Evolutionary conservation across 2,113 vertebrate species (phyloP).

Genomic region (Chloroceryle aenea): DNA sequence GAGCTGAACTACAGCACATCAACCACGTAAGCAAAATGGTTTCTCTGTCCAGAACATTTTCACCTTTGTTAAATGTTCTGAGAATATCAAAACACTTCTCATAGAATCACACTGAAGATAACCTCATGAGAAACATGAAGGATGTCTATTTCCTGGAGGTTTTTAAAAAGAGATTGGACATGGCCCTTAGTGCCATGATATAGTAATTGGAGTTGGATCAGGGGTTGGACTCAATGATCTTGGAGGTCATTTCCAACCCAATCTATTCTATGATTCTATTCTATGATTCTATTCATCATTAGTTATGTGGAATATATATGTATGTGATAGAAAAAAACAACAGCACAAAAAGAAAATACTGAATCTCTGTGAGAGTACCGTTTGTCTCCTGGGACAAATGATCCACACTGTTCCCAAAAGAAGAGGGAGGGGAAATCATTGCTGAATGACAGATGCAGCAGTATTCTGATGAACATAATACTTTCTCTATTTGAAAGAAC

Average conservation of each 20-base stretch:
- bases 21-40: not conserved
- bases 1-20: not conserved
- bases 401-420: not conserved
- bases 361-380: not conserved
- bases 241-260: no score
- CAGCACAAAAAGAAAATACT: not conserved
- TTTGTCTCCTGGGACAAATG: not conserved
- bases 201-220: no score
- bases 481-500: not conserved
- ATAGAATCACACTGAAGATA: not conserved
- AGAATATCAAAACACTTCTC: not conserved
- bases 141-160: no score
- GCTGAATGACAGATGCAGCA: not conserved
- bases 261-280: no score
- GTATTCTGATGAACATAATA: not conserved
- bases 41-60: slow-evolving; percentile 3
- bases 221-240: no score
- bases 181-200: no score
- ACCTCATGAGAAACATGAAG: not conserved
- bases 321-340: not conserved
- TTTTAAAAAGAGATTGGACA: no score
- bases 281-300: not conserved
- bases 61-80: not conserved
- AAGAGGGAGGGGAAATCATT: not conserved
- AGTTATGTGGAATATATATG: not conserved